Conservation (phyloP, 1,140 invertebrate species). For the Octopus bimaculoides region DNA sequence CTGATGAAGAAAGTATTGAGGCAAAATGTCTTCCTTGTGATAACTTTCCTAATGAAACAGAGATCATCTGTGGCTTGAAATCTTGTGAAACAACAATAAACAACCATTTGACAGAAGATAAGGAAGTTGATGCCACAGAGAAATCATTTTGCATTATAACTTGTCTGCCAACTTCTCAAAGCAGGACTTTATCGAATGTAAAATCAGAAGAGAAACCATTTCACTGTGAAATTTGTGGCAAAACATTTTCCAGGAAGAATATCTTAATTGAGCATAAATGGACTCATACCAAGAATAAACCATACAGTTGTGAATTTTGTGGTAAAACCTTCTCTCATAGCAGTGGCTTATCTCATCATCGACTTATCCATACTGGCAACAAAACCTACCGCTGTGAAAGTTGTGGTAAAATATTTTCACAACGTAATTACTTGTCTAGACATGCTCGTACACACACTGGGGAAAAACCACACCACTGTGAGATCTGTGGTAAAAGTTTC, state of each 20-base stretch:
- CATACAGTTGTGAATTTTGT: slow-evolving; percentile 3
- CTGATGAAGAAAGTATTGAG: too few species aligned
- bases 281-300: not conserved
- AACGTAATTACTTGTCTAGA: not conserved
- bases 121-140: too few species aligned
- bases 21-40: too few species aligned
- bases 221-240: slow-evolving; percentile 5
- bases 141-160: too few species aligned
- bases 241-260: not conserved
- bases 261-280: not conserved
- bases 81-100: too few species aligned
- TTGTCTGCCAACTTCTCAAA: too few species aligned
- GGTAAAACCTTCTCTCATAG: not conserved
- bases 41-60: too few species aligned
- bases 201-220: not conserved
- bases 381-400: not conserved
- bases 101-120: too few species aligned
- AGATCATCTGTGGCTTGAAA: too few species aligned
- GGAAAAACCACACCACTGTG: slow-evolving; percentile 82
- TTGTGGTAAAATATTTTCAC: not conserved
- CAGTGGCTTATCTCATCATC: not conserved
- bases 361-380: not conserved
- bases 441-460: slow-evolving; percentile 67
- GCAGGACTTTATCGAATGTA: too few species aligned
- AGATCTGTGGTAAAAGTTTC: slow-evolving; percentile 81